Evolutionary conservation across 2,888 invertebrate species (phyloP), one percentile per base, ranked within the genome.

Genomic region (Acutogordius australiensis): DNA sequence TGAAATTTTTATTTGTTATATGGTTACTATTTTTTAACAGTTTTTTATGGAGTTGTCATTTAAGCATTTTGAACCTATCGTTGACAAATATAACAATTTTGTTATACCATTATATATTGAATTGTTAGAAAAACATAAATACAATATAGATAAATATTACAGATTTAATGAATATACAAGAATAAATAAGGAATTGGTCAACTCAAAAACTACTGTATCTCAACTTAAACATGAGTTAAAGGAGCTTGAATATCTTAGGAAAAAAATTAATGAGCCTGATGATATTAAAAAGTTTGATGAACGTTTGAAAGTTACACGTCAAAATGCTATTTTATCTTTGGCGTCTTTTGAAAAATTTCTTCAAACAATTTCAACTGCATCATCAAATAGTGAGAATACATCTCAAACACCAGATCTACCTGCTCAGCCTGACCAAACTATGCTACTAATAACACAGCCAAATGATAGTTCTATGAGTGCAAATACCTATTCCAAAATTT

Each of bases 61-160:
- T 51, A 51, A 51, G 23, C 13, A 51, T 21, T n/a, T 51, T 51
- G 51, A 51, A 51, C 51, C 51, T n/a, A 26, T 51, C 23, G 23
- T 51, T 23, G 26, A 51, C 23, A 51, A 51, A 51, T 51, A n/a
- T 51, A 23, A 4, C 23, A 8, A 23, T n/a, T 51, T 51, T 51
- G 51, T 26, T 4, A 51, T 51, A 4, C 51, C 51, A 21, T 51
- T 51, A 23, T 51, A 51, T 23, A 51, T 51, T 23, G 51, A 51
- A 51, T n/a, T 51, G 51, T 4, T 51, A 21, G 51, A 51, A 51
- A 51, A 51, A 23, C 51, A 51, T 23, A 51, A 51, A 51, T 51
- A 51, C 23, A 51, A 51, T 51, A 4, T 51, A 4, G 18, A 51
- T 21, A 51, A 51, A 51, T 51, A 51, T 23, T 4, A n/a, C 8